Base-by-base conservation (phyloP, 2,888 invertebrate species). In the Metopia argyrocephala region DNA sequence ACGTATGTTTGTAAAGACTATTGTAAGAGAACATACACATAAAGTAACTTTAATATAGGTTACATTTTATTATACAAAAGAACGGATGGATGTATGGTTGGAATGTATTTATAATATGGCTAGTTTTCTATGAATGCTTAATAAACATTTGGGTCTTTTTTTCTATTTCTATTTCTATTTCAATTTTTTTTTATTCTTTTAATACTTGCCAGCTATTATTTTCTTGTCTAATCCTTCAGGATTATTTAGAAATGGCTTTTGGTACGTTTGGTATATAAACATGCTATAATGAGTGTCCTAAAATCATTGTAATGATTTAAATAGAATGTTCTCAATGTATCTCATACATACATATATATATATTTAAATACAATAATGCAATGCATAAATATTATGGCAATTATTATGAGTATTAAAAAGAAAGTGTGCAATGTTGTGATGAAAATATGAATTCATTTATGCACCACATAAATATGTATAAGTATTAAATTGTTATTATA, bases 121-220 rank as follows among this genome's bases (percentile, higher is more conserved):
- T 70, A 81, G 65, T 78, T 74, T 70, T 70, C 23, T 70, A 78
- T 81, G 81, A 81, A 81, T 76, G 74, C 70, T 57, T 78, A 56
- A 78, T 76, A 69, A 73, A 73, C 76, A 69, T 80, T 65, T 79
- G 71, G 46, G 25, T 56, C 27, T 45, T 62, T 31, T 0, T 31
- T 38, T 12, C 4, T n/a, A 12, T 12, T 56, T 64, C 18, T 52
- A 9, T 38, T 15, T 38, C 38, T 38, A 9, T 1, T 15, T 38
- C 38, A 15, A 15, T 27, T 38, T 20, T 45, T 5, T 5, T 61
- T 45, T 61, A 5, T 21, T 27, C 12, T 56, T 64, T 25, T 52
- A 50, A 18, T 50, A 18, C 48, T 64, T 64, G 64, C 12, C 46
- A 23, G 23, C n/a, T 59, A 45, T 46, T 68, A 65, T 70, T 52